Evolutionary conservation across 2,113 vertebrate species (phyloP).

Genomic region (Gnathonemus echidnorhynchus): DNA sequence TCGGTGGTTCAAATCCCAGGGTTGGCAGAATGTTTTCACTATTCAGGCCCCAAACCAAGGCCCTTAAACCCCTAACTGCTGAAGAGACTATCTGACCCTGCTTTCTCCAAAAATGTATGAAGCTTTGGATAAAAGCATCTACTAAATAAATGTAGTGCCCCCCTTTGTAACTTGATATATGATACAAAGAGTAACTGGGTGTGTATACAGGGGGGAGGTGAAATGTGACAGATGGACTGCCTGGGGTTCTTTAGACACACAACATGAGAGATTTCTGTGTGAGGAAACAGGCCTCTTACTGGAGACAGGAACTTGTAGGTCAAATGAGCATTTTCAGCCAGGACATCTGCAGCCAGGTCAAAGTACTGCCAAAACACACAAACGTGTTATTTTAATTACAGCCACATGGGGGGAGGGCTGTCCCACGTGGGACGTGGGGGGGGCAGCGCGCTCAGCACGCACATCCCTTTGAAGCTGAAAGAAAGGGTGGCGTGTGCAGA

Average conservation of each 20-base stretch:
- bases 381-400: conserved; percentile 37
- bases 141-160: neutral
- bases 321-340: conserved; percentile 91
- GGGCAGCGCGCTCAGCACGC: neutral
- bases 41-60: neutral
- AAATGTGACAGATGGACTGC: neutral
- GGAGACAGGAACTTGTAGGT: conserved; percentile 87
- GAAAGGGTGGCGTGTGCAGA: neutral
- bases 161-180: neutral
- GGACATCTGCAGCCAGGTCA: conserved; percentile 85
- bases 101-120: neutral
- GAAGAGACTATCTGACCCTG: neutral
- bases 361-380: conserved; percentile 68
- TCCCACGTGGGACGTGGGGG: neutral
- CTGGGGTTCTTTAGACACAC: neutral
- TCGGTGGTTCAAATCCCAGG: neutral
- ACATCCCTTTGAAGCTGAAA: neutral
- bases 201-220: neutral
- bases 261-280: neutral
- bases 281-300: conserved; percentile 45
- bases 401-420: neutral
- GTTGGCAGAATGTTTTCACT: neutral
- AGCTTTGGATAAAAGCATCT: neutral
- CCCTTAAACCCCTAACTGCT: neutral
- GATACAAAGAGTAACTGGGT: neutral